Conservation (phyloP, 2,888 invertebrate species). For the Ennomos erosarius region DNA sequence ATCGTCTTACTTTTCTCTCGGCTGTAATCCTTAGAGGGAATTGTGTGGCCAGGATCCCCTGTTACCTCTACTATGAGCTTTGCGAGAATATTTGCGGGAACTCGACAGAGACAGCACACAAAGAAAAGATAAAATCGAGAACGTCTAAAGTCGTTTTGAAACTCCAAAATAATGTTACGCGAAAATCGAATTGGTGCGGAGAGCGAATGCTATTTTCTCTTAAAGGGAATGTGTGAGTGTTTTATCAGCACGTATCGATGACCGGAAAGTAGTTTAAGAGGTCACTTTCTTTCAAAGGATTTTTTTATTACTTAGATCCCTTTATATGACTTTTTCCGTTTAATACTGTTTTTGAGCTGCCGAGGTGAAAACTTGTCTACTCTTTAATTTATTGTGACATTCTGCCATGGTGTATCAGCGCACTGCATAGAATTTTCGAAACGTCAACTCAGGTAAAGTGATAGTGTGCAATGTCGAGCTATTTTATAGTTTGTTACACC, state of each 20-base stretch:
- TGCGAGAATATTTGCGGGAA: constrained; percentile 38
- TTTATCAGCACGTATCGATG: constrained; percentile 38
- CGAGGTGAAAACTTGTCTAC: too few relatives aligned
- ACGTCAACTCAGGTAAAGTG: too few relatives aligned
- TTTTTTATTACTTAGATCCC: constrained; percentile 15
- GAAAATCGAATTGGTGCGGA: constrained; percentile 36
- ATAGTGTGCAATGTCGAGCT: neutral
- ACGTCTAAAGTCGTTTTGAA: constrained; percentile 36
- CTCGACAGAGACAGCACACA: constrained; percentile 36
- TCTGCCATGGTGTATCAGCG: too few relatives aligned
- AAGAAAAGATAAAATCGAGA: constrained; percentile 36
- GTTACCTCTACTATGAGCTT: constrained; percentile 61
- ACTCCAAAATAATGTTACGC: constrained; percentile 38
- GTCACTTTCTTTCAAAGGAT: constrained; percentile 28
- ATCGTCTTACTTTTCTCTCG: constrained; percentile 82
- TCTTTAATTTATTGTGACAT: too few relatives aligned
- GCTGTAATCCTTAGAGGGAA: constrained; percentile 78
- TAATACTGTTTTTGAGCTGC: constrained; percentile 1
- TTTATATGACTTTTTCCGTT: constrained; percentile 12
- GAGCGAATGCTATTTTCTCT: constrained; percentile 32
- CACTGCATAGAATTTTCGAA: too few relatives aligned
- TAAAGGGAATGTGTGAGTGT: constrained; percentile 30
- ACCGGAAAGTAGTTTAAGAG: constrained; percentile 36
- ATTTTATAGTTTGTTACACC: constrained; percentile 1
- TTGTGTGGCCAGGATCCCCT: constrained; percentile 74